Evolutionary conservation across 2,797 vertebrate species (phyloP), one percentile per base, ranked within the genome.

Genomic region (Epinephelus malabaricus): DNA sequence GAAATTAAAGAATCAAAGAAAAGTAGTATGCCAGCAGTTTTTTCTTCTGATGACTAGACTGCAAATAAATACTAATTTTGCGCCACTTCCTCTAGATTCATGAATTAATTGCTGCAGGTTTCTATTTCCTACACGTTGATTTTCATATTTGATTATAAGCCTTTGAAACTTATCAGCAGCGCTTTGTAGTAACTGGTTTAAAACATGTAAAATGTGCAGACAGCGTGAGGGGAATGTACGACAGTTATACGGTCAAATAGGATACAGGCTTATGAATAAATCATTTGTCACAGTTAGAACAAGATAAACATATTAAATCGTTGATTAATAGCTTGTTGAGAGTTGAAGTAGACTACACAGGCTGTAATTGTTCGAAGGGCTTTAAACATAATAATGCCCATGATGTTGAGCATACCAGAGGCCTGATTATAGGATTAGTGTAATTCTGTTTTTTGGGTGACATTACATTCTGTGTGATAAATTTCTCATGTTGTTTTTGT

Each of bases 361-460:
- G 17, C 53, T 65, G 14, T 50, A 21, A 25, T 54, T 67, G 38
- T 77, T 73, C 21, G 61, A 78, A 43, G 15, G 27, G 49, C 23
- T 30, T 59, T 38, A 68, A 53, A 50, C 19, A 43, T 27, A 73
- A 23, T 3, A 75, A 46, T 58, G 7, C 25, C 9, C 3, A 3
- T 61, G 51, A 78, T n/a, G 8, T 17, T 68, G n/a, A 45, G 30
- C 77, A 65, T 78, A 64, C 51, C 76, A 67, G 59, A 79, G 53
- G 58, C 27, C 45, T 21, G 13, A 15, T 85, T 59, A 80, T 50
- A 82, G 71, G 69, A 78, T 87, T 73, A 62, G 18, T 40, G 17
- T 38, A 73, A 54, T 43, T 13, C 18, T 71, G 15, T 76, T 23
- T 69, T 74, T 76, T 70, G 47, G 18, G 2, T 13, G 11, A 7